Base-by-base conservation (phyloP, 2,797 vertebrate genomes). In the Parauchenoglanis punctatus region DNA sequence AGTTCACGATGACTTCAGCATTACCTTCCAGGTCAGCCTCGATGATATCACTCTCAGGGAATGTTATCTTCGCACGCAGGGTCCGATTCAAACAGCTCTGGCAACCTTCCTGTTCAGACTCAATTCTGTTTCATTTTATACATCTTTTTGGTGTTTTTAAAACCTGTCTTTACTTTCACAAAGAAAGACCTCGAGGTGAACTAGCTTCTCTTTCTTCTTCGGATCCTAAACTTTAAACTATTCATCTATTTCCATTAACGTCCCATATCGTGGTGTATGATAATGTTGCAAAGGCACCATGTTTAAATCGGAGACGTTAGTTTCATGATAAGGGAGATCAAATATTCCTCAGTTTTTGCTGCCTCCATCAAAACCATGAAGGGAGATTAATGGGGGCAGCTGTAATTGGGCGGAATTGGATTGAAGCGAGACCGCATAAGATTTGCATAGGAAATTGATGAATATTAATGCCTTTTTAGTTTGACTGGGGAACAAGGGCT, bases 401-500 rank as follows among this genome's bases (percentile, higher is more conserved):
- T 75, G 49, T 85, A 88, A 90, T 88, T 88, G 76, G 67, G 61
- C 59, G 70, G 75, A 88, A 87, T 65, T 87, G 83, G 78, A 88
- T 87, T 87, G 78, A 88, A 87, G 86, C 58, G 72, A 44, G 63
- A 70, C 72, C 25, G 40, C 25, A 13, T 61, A 49, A 87, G 68
- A 85, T 88, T 85, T 92, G 90, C 89, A 89, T 92, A 88, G 68
- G 59, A 68, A 77, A 78, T n/a, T 81, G 54, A 84, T 88, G 76
- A 88, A 90, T 85, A 88, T 85, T 78, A 90, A 88, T 87, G 70
- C n/a, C 23, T 76, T 49, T 77, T 49, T 77, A 83, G 25, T 67
- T 89, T 40, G 46, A 63, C 28, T 58, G 65, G 52, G 70, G 18
- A 59, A 40, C 31, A 23, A 61, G n/a, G 89, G 85, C 67, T 89